Evolutionary conservation across 2,888 invertebrate genomes (phyloP), one percentile per base, ranked within the genome.

Genomic region (Drosophila fulvimacula): DNA sequence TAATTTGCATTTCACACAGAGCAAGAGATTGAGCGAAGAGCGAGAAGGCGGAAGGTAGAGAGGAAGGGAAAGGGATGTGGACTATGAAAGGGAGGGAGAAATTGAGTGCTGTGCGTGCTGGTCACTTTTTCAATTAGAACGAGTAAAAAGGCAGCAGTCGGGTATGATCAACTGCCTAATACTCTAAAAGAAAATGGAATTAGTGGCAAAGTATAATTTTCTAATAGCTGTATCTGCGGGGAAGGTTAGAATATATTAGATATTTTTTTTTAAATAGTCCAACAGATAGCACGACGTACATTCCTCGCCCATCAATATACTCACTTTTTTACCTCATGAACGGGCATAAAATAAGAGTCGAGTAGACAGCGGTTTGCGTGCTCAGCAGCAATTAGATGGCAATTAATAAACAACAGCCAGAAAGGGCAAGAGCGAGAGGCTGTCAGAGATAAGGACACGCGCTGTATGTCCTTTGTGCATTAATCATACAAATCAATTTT

Each of bases 401-500:
- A 84, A 83, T 83, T 83, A 82, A 86, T 86, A 77, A 59, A 65
- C 55, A 41, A 76, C 60, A 44, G 32, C 39, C 11, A 41, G 30
- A 41, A 21, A 19, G 21, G 6, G 34, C 1, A 13, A 1, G 36
- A 36, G 24, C 21, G 39, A n/a, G 17, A 34, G 21, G 13, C 34
- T 34, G 51, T 15, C 34, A 34, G 24, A 42, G 70, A 69, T 64
- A 71, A 56, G 34, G 38, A 42, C 58, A 58, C 30, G n/a, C 19
- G n/a, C 17, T 19, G 34, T 46, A 60, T 51, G 60, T 62, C 42
- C 51, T 63, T 64, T 65, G 52, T 73, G 74, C 77, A 84, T 83
- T 86, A 86, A 86, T 86, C 79, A 87, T 86, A 78, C 75, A 84
- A 86, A 83, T 86, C 82, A 86, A 86, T 86, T 83, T 83, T 83